phyloP scores from a whole-genome alignment of 2,113 vertebrate genomes.

The Brienomyrus brachyistius region DNA sequence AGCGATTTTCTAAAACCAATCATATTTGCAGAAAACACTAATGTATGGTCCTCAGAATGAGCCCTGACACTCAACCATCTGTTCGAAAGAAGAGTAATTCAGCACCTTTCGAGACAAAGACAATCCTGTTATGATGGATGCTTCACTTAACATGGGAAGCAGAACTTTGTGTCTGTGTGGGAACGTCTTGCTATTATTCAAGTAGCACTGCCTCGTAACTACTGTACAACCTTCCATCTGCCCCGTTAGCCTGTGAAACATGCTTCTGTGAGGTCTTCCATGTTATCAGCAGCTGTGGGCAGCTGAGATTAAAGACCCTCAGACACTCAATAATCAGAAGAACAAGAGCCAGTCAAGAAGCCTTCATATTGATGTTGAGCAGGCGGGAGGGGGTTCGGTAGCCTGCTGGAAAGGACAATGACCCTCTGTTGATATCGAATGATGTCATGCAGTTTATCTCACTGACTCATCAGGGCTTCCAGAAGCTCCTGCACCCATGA shows the following conservation, averaged over 20 bases:
- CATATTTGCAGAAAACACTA: neutral
- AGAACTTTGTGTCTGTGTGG: neutral
- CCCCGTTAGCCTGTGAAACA: neutral
- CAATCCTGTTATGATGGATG: neutral
- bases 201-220: neutral
- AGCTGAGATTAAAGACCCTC: neutral
- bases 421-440: neutral
- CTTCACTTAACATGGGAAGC: neutral
- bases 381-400: neutral
- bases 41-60: neutral
- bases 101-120: neutral
- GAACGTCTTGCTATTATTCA: neutral
- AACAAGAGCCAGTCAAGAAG: neutral
- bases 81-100: neutral
- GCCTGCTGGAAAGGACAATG: neutral
- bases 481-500: neutral
- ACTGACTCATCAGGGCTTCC: neutral
- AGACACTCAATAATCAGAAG: neutral
- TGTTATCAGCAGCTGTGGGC: neutral
- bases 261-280: neutral
- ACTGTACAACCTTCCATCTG: neutral
- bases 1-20: neutral
- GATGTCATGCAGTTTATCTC: conserved; percentile 1
- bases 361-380: neutral
- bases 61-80: neutral